These are phyloP conservation scores for Acromyrmex heyeri DNA, from an alignment of 1,140 invertebrate genomes.

Conservation along the genomic window DNA sequence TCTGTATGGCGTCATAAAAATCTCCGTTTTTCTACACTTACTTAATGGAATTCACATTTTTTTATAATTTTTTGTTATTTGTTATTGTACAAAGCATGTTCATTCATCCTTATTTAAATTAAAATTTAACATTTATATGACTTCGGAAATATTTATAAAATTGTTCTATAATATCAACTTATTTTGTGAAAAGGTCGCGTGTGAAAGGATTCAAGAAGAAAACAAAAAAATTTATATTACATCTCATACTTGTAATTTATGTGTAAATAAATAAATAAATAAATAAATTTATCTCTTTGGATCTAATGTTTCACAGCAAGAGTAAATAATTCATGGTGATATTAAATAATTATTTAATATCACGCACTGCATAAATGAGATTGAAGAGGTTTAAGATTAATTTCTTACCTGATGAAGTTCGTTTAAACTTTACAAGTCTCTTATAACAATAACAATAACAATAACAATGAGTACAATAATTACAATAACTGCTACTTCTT, in stretches of 20 bases:
- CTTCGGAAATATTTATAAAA: slow-evolving; percentile 7
- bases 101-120: background rate
- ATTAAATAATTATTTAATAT: slow-evolving; percentile 15
- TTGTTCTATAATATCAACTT: slow-evolving; percentile 17
- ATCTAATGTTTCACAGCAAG: slow-evolving; percentile 13
- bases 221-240: slow-evolving; percentile 10
- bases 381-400: slow-evolving; percentile 64
- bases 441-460: slow-evolving; percentile 75
- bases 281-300: slow-evolving; percentile 29
- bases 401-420: slow-evolving; percentile 53
- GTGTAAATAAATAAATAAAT: slow-evolving; percentile 47
- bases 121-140: background rate
- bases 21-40: background rate
- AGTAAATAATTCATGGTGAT: background rate
- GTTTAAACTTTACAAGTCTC: slow-evolving; percentile 70
- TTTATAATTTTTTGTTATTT: slow-evolving; percentile 6
- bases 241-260: slow-evolving; percentile 9
- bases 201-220: background rate
- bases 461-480: slow-evolving; percentile 73
- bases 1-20: background rate
- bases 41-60: slow-evolving; percentile 4
- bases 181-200: background rate
- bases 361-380: slow-evolving; percentile 8
- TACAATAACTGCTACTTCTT: slow-evolving; percentile 58
- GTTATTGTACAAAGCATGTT: background rate